These are phyloP conservation scores for Habroteleia sp. DNA, from an alignment of 2,888 invertebrate species.

Conservation along the genomic window DNA sequence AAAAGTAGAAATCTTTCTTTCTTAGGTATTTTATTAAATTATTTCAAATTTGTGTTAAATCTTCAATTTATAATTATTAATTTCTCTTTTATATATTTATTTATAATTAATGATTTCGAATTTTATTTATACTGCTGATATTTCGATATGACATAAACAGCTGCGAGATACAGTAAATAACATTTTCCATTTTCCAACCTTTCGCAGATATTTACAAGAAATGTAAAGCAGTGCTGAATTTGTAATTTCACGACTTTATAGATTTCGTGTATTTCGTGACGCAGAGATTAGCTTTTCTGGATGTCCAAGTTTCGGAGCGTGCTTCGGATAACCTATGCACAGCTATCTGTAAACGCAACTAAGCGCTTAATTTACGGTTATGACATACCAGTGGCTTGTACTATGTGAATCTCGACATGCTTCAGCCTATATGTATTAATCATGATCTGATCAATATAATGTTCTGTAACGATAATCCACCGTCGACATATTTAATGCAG, in stretches of 20 bases:
- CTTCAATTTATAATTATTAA: too few species aligned
- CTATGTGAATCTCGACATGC: conserved; percentile 55
- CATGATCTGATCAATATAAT: conserved; percentile 58
- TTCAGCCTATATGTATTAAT: conserved; percentile 55
- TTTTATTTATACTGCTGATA: too few species aligned
- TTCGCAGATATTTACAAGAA: too few species aligned
- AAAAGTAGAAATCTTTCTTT: too few species aligned
- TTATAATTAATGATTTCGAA: too few species aligned
- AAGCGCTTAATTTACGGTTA: conserved; percentile 63
- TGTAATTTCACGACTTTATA: conserved; percentile 8
- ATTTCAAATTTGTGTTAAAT: too few species aligned
- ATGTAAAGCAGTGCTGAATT: conserved; percentile 6
- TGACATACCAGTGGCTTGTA: conserved; percentile 60
- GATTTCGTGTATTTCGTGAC: too few species aligned
- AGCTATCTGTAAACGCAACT: conserved; percentile 58
- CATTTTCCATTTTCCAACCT: too few species aligned
- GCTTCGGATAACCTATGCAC: conserved; percentile 51
- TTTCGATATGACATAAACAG: too few species aligned
- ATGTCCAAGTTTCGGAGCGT: conserved; percentile 20
- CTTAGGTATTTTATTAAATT: too few species aligned
- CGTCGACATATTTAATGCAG: conserved; percentile 16
- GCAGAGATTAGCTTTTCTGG: not conserved
- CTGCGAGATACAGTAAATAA: too few species aligned
- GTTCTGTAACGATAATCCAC: conserved; percentile 26
- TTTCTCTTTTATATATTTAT: too few species aligned